Percentiles rank a stretch among this genome's conserved stretches.
These are phyloP conservation scores for Euphysa ruthae DNA, from an alignment of 30 jellyfish, hydroid and myxozoan species.

Conservation along the genomic window DNA sequence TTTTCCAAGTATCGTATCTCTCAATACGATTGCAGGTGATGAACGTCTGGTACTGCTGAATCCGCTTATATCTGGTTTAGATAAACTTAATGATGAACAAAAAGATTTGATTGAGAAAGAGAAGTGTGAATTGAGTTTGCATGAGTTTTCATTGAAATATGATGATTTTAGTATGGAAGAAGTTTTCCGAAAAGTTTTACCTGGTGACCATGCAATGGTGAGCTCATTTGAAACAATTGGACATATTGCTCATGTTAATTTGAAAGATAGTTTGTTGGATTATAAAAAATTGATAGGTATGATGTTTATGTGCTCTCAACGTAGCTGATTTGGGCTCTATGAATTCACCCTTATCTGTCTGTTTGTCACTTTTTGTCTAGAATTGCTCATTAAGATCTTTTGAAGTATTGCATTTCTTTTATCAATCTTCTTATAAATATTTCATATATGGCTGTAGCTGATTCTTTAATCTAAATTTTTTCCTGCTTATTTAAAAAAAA, in stretches of 20 bases:
- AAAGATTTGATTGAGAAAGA: slow-evolving; percentile 12
- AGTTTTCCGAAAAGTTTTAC: slow-evolving; percentile 46
- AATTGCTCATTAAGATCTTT: too few species aligned
- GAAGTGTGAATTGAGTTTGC: slow-evolving; percentile 16
- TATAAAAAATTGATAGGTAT: slow-evolving; percentile 65
- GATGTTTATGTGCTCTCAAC: too few species aligned
- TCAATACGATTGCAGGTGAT: neutral
- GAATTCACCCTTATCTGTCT: too few species aligned
- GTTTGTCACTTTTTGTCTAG: too few species aligned
- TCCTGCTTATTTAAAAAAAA: too few species aligned
- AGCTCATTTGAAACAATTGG: slow-evolving; percentile 95
- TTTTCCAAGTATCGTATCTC: slow-evolving; percentile 1
- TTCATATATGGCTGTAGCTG: too few species aligned
- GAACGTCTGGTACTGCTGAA: slow-evolving; percentile 21
- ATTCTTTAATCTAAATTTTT: too few species aligned
- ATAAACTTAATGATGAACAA: slow-evolving; percentile 30
- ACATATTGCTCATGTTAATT: slow-evolving; percentile 91
- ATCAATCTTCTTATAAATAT: too few species aligned
- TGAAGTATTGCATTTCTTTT: too few species aligned
- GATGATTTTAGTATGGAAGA: slow-evolving; percentile 65
- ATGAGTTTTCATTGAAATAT: slow-evolving; percentile 36
- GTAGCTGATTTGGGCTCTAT: too few species aligned
- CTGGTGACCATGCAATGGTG: slow-evolving; percentile 51
- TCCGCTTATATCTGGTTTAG: slow-evolving; percentile 4
- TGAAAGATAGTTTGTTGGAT: slow-evolving; percentile 46